Conservation (phyloP, 2,888 invertebrate genomes). For the Papilio demoleus region DNA sequence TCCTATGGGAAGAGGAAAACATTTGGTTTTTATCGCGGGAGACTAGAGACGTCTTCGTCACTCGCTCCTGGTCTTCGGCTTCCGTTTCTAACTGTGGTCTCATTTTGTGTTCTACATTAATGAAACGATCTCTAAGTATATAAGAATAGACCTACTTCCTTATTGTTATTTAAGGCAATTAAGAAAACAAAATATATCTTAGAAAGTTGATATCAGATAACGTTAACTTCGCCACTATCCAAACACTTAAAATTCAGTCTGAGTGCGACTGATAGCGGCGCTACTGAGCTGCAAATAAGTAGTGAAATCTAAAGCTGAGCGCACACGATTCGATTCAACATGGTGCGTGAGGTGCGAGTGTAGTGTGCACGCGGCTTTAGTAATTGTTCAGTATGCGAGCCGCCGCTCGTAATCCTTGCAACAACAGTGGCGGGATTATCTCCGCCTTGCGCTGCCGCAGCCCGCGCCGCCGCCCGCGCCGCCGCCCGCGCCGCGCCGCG, state of each 20-base stretch:
- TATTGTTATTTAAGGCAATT: neutral
- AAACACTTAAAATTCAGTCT: constrained; percentile 13
- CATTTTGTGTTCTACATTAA: neutral
- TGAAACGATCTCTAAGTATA: too few relatives aligned
- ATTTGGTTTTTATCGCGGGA: constrained; percentile 45
- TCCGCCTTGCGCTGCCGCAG: neutral
- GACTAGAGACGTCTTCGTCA: constrained; percentile 20
- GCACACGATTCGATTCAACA: constrained; percentile 23
- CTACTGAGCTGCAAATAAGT: constrained; percentile 33
- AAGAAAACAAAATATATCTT: neutral
- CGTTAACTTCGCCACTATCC: neutral
- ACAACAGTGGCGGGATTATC: constrained; percentile 25
- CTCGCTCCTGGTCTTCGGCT: constrained; percentile 2
- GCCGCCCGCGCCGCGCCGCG: neutral
- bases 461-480: neutral
- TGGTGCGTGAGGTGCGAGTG: constrained; percentile 1
- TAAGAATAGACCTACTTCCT: too few relatives aligned
- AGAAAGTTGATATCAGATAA: neutral
- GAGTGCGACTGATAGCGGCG: constrained; percentile 1
- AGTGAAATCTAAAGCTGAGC: constrained; percentile 23
- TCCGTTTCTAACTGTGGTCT: neutral
- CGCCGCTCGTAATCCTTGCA: constrained; percentile 27
- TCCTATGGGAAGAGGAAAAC: constrained; percentile 46
- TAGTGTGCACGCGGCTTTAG: neutral
- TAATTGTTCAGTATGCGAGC: constrained; percentile 5